A percentile compares a stretch with the other conserved stretches of the same genome.
Conservation (phyloP, 2,113 vertebrate species). For the Neofelis nebulosa region DNA sequence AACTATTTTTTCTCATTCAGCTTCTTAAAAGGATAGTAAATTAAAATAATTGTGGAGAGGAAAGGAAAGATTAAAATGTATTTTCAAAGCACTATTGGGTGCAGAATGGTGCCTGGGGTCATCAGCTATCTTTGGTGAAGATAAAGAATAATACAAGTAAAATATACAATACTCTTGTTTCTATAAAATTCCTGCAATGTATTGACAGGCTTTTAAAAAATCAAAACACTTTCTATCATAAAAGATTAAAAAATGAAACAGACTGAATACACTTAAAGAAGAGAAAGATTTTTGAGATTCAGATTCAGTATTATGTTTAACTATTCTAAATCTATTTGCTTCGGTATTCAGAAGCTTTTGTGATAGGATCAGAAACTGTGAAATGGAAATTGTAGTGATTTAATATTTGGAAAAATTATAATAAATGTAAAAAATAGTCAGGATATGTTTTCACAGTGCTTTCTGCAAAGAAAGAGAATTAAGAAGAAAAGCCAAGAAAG, state of each 20-base stretch:
- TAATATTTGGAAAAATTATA: conserved; percentile 82
- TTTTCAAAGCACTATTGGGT: background rate
- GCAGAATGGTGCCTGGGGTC: background rate
- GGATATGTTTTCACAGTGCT: conserved; percentile 74
- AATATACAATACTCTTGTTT: conserved; percentile 5
- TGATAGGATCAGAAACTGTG: conserved; percentile 80
- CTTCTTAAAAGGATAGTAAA: background rate
- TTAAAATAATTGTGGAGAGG: background rate
- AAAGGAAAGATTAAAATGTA: background rate
- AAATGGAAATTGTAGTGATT: conserved; percentile 82
- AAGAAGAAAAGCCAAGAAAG: conserved; percentile 83
- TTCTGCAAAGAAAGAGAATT: conserved; percentile 83
- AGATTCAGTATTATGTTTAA: conserved; percentile 73
- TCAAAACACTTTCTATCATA: background rate
- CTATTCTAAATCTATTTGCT: conserved; percentile 78
- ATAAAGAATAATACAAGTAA: background rate
- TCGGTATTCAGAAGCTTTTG: conserved; percentile 73
- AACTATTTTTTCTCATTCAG: background rate
- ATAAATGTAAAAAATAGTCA: conserved; percentile 74
- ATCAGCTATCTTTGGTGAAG: background rate
- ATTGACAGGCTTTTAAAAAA: conserved; percentile 10
- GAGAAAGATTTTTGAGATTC: conserved; percentile 54
- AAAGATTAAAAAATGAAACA: conserved; percentile 61
- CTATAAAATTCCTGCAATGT: background rate
- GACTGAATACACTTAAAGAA: conserved; percentile 51